Percentiles rank a stretch among this genome's conserved stretches.
Evolutionary conservation across 2,797 vertebrate genomes (phyloP).

Genomic region (Rachycentron canadum): DNA sequence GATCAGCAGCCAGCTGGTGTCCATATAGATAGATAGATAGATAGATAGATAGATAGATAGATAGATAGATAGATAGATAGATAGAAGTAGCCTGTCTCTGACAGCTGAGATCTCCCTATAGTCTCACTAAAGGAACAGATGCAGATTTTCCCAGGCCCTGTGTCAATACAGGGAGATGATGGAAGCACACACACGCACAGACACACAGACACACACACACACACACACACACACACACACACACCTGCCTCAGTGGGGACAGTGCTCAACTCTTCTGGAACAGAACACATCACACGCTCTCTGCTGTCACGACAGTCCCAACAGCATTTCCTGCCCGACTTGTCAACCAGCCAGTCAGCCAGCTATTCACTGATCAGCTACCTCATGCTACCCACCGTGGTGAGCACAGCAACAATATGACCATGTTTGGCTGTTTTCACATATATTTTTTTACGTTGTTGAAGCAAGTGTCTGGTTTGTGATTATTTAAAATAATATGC

Average conservation of each 20-base stretch:
- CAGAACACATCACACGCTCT: slow-evolving; percentile 89
- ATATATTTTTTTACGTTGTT: slow-evolving; percentile 8
- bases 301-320: slow-evolving; percentile 87
- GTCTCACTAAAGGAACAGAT: slow-evolving; percentile 88
- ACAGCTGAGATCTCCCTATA: slow-evolving; percentile 64
- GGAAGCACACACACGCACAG: slow-evolving; percentile 30
- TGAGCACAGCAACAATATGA: slow-evolving; percentile 13
- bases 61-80: slow-evolving; percentile 20
- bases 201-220: slow-evolving; percentile 33
- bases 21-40: not conserved
- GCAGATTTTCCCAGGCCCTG: slow-evolving; percentile 87
- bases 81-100: slow-evolving; percentile 48
- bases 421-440: slow-evolving; percentile 3
- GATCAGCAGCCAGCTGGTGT: too few relatives aligned
- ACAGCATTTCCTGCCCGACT: slow-evolving; percentile 68
- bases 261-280: slow-evolving; percentile 77
- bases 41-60: slow-evolving; percentile 39
- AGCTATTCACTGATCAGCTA: slow-evolving; percentile 73
- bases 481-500: slow-evolving; percentile 36
- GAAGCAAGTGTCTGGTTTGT: slow-evolving; percentile 18
- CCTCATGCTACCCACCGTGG: slow-evolving; percentile 35
- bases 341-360: slow-evolving; percentile 78
- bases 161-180: slow-evolving; percentile 71
- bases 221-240: slow-evolving; percentile 30
- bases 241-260: slow-evolving; percentile 75